Evolutionary conservation across 2,113 vertebrate genomes (phyloP), one percentile per base, ranked within the genome.

Genomic region (Carollia perspicillata): DNA sequence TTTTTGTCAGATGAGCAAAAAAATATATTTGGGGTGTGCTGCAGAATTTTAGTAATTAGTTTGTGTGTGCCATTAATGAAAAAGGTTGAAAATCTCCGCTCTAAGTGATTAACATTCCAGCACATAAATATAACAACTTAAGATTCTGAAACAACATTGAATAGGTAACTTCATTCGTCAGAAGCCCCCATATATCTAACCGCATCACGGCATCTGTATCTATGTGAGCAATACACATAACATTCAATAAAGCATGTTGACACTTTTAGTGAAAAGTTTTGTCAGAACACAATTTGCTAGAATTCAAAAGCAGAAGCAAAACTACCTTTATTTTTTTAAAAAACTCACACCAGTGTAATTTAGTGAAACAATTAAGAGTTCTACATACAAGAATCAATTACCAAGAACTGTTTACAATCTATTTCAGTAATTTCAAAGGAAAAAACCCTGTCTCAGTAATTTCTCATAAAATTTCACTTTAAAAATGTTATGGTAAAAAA

Each of bases 251-350:
- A 47, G 37, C 37, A 83, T 12, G 30, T 0, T 93, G 79, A 89
- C 68, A 69, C 89, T 51, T 92, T 95, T 72, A 96, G 84, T 80
- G 79, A 95, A 65, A 97, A 94, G 75, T 47, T 58, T 81, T 93
- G 89, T 97, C 94, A 96, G 84, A 97, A 94, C 55, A 84, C 28
- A 95, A 94, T 93, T 97, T 96, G 88, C 92, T 92, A 95, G 96
- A 97, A 97, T 92, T 94, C 94, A 97, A 97, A 97, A 97, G 96
- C 96, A 97, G 97, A 97, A 97, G 90, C 84, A 97, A 97, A 97
- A 97, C 51, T 42, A 96, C 77, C 75, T 94, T 93, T 63, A 75
- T 68, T 96, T 93, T 66, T 4, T 37, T 37, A 88, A 81, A 91
- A 89, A 88, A 20, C n/a, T 78, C 86, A 95, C 44, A 84, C 18